phyloP scores from a whole-genome alignment of 2,113 vertebrate genomes.

The Cromileptes altivelis region DNA sequence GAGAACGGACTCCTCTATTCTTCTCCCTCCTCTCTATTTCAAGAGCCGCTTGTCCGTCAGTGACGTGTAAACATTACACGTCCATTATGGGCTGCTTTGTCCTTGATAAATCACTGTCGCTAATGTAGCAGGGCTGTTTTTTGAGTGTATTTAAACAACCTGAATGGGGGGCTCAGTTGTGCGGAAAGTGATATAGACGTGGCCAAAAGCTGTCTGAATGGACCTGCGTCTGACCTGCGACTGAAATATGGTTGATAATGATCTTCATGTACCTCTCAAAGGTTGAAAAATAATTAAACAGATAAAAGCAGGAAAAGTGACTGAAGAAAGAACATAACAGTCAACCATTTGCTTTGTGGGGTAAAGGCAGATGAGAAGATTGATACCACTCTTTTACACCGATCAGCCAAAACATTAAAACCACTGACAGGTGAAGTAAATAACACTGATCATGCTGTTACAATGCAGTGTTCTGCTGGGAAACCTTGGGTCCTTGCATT shows the following conservation, averaged over 20 bases:
- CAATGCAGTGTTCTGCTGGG: too few relatives aligned
- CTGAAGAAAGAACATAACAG: background rate
- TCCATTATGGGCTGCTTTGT: slow-evolving; percentile 79
- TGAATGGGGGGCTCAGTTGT: slow-evolving; percentile 20
- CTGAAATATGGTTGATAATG: background rate
- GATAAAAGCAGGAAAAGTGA: background rate
- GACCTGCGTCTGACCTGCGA: background rate
- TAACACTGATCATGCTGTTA: too few relatives aligned
- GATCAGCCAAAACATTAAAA: too few relatives aligned
- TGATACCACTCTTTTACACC: background rate
- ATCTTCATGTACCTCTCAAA: background rate
- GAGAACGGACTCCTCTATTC: slow-evolving; percentile 71
- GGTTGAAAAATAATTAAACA: background rate
- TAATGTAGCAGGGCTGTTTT: slow-evolving; percentile 48
- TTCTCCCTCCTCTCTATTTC: slow-evolving; percentile 71
- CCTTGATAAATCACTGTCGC: slow-evolving; percentile 79
- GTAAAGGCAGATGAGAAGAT: too few relatives aligned
- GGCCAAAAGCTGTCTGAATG: background rate
- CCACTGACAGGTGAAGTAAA: too few relatives aligned
- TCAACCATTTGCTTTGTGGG: background rate
- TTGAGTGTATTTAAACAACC: slow-evolving; percentile 49
- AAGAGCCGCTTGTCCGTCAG: slow-evolving; percentile 64
- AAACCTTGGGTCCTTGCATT: too few relatives aligned
- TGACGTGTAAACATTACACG: slow-evolving; percentile 80
- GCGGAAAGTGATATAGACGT: slow-evolving; percentile 44